A percentile compares a stretch with the other conserved stretches of the same genome.
These are phyloP conservation scores for Caenorhabditis sp. DNA, from an alignment of 2,888 invertebrate species.

Conservation along the genomic window DNA sequence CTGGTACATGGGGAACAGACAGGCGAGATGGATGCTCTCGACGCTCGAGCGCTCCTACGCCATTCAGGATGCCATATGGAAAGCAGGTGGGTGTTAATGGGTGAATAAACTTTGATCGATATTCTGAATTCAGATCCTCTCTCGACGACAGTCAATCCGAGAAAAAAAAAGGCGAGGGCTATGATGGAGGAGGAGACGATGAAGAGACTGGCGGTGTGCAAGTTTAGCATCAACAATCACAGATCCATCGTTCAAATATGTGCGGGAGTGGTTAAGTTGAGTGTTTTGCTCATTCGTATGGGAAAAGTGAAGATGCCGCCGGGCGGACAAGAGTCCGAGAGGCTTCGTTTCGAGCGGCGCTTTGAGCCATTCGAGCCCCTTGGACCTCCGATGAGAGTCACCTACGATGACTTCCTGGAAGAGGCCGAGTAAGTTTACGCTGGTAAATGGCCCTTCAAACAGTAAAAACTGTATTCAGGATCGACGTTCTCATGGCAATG, in stretches of 20 bases:
- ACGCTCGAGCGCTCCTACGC: constrained; percentile 46
- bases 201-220: neutral
- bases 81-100: neutral
- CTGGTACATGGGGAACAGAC: constrained; percentile 82
- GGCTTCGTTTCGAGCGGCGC: constrained; percentile 59
- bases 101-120: neutral
- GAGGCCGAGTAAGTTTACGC: constrained; percentile 1
- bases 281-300: constrained; percentile 42
- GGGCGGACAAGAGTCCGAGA: constrained; percentile 51
- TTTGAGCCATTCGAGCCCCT: constrained; percentile 50
- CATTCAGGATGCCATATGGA: constrained; percentile 1
- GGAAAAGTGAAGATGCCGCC: constrained; percentile 49
- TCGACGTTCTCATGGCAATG: constrained; percentile 12
- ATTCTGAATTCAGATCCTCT: constrained; percentile 16
- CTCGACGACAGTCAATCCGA: constrained; percentile 4
- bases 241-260: constrained; percentile 11
- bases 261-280: constrained; percentile 40
- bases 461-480: constrained; percentile 3
- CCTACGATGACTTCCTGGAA: constrained; percentile 45
- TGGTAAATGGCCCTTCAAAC: too few species aligned
- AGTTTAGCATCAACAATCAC: constrained; percentile 14
- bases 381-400: constrained; percentile 50
- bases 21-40: constrained; percentile 53
- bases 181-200: constrained; percentile 5
- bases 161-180: neutral